phyloP scores from a whole-genome alignment of 2,888 invertebrate species.

The Sesamia inferens region DNA sequence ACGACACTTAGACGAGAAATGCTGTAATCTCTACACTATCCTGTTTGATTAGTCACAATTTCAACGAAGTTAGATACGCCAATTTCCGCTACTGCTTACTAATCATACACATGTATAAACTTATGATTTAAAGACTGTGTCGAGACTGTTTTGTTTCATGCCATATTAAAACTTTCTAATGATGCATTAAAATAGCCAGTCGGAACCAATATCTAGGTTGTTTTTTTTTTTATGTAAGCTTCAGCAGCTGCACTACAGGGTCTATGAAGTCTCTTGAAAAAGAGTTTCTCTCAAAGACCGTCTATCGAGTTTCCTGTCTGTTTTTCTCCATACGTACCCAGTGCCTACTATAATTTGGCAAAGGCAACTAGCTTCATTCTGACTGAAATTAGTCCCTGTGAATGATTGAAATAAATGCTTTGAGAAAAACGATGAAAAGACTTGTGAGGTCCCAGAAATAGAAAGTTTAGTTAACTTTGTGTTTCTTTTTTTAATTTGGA shows the following conservation, averaged over 20 bases:
- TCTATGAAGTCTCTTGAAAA: not conserved
- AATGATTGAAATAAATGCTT: no score
- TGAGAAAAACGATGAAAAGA: no score
- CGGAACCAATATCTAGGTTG: not conserved
- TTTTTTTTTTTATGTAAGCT: not conserved
- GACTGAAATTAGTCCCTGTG: no score
- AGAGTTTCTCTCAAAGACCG: not conserved
- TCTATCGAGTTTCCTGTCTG: no score
- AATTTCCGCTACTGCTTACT: not conserved
- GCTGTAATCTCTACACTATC: not conserved
- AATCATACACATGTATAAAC: conserved; percentile 3
- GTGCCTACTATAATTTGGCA: no score
- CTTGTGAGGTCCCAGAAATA: not conserved
- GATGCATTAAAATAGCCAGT: conserved; percentile 1
- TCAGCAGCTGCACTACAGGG: not conserved
- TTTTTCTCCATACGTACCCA: no score
- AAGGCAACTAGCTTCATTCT: no score
- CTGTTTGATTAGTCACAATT: conserved; percentile 17
- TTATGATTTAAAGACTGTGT: conserved; percentile 24
- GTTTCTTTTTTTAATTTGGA: not conserved
- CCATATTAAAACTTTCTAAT: conserved; percentile 2
- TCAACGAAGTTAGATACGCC: conserved; percentile 13
- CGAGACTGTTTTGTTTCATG: conserved; percentile 2
- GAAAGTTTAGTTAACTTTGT: not conserved
- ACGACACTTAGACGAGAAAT: not conserved